phyloP scores from a whole-genome alignment of 2,888 invertebrate species.

The Lissonota sp. region DNA sequence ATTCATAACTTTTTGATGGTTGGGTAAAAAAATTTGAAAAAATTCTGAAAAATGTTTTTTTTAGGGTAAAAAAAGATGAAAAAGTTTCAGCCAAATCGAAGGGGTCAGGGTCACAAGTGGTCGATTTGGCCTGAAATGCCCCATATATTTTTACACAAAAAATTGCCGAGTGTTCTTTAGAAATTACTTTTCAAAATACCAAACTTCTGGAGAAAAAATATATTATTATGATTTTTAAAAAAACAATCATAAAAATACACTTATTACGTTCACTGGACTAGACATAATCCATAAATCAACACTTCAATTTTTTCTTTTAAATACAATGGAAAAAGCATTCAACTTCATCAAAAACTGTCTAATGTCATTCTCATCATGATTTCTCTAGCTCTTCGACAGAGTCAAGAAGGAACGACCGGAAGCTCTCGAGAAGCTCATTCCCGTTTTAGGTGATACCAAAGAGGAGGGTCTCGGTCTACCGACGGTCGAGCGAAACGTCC shows the following conservation, averaged over 20 bases:
- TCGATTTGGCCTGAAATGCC: neutral
- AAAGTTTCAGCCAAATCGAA: neutral
- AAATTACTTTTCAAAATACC: no score
- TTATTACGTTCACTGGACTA: no score
- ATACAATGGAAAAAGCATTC: no score
- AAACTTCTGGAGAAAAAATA: no score
- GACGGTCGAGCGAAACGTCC: conserved; percentile 81
- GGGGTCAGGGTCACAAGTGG: neutral
- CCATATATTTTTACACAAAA: neutral
- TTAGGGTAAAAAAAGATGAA: neutral
- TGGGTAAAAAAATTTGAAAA: no score
- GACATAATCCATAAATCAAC: no score
- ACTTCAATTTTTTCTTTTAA: no score
- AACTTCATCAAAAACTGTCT: neutral
- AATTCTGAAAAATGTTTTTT: no score
- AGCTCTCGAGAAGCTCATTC: conserved; percentile 87
- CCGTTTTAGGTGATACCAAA: conserved; percentile 87
- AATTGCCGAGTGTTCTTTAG: no score
- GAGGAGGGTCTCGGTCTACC: conserved; percentile 86
- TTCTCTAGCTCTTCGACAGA: conserved; percentile 86
- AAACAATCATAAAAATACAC: no score
- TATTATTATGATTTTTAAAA: no score
- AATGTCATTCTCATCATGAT: conserved; percentile 7
- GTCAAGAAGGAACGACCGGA: conserved; percentile 86
- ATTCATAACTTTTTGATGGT: no score